Percentiles rank a stretch among this genome's conserved stretches.
Evolutionary conservation across 2,797 vertebrate genomes (phyloP).

Genomic region (Tadarida brasiliensis): DNA sequence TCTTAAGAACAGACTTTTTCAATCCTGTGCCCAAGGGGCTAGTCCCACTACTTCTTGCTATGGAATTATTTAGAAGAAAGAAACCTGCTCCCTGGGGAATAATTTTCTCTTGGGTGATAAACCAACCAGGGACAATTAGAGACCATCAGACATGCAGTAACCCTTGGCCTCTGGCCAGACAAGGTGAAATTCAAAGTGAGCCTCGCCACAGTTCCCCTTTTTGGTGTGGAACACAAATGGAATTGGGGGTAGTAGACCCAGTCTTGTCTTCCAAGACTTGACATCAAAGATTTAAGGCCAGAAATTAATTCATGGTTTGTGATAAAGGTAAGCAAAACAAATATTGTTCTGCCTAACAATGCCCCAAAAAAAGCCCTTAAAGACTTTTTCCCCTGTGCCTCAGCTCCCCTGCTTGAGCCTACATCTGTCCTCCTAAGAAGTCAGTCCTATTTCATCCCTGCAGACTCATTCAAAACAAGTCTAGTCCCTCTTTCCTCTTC

Average conservation of each 20-base stretch:
- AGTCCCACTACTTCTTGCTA: not conserved
- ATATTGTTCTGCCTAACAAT: not conserved
- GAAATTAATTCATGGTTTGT: not conserved
- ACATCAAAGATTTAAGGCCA: not conserved
- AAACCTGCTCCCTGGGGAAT: not conserved
- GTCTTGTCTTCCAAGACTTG: not conserved
- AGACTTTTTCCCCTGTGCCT: not conserved
- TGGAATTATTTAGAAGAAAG: not conserved
- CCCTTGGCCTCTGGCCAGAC: not conserved
- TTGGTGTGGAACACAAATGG: not conserved
- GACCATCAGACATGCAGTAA: not conserved
- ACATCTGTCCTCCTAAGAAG: not conserved
- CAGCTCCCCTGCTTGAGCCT: not conserved
- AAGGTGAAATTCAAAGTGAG: constrained; percentile 13
- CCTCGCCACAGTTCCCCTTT: not conserved
- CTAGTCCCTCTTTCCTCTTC: not conserved
- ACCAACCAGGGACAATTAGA: not conserved
- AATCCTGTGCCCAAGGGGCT: not conserved
- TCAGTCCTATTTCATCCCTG: not conserved
- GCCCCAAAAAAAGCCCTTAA: not conserved
- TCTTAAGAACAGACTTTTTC: not conserved
- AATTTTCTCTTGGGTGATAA: not conserved
- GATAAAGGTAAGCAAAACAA: not conserved
- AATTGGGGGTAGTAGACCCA: not conserved
- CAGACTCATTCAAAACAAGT: not conserved